Percentiles rank a stretch among this genome's conserved stretches.
phyloP scores from a whole-genome alignment of 2,113 vertebrate species.

The Myotis davidii region DNA sequence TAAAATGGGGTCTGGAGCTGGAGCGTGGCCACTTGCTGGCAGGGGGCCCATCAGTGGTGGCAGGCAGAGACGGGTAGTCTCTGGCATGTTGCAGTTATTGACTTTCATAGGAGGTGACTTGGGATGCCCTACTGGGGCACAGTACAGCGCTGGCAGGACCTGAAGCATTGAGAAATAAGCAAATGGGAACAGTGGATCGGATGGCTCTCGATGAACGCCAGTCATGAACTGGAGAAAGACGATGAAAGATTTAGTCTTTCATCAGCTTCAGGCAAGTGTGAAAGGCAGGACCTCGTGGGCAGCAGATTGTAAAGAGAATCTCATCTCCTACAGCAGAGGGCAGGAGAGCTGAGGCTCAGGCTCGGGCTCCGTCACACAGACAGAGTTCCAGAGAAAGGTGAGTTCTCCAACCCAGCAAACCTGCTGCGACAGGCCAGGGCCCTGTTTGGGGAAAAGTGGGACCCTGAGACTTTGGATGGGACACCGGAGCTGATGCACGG shows the following conservation, averaged over 20 bases:
- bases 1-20: neutral
- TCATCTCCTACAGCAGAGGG: neutral
- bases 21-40: neutral
- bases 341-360: neutral
- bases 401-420: neutral
- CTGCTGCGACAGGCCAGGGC: neutral
- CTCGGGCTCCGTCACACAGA: neutral
- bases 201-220: neutral
- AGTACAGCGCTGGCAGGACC: neutral
- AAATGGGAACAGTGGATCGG: neutral
- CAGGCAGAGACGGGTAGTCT: neutral
- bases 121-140: neutral
- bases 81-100: neutral
- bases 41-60: no score
- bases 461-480: neutral
- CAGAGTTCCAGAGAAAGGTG: neutral
- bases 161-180: neutral
- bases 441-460: neutral
- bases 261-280: neutral
- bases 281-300: neutral
- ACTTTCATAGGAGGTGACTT: neutral
- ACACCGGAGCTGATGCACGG: neutral
- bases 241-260: neutral
- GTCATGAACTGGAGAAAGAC: neutral
- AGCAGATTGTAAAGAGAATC: neutral